Evolutionary conservation across 1,140 invertebrate species (phyloP).

Genomic region (Pararge aegeria): DNA sequence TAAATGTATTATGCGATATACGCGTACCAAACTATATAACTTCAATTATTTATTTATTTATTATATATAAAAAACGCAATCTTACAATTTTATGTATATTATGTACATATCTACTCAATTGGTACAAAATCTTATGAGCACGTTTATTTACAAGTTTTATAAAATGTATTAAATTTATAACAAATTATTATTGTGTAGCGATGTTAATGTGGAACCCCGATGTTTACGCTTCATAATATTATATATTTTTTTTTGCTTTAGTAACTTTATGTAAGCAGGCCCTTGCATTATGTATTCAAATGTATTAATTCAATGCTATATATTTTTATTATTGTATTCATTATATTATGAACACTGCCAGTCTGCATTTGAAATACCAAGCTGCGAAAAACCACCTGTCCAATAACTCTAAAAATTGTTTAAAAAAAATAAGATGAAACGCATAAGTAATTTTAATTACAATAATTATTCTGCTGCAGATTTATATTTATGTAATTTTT

Average conservation of each 20-base stretch:
- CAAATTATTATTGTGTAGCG: conserved; percentile 28
- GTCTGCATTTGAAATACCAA: conserved; percentile 37
- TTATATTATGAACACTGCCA: conserved; percentile 35
- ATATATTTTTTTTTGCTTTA: conserved; percentile 25
- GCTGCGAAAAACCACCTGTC: conserved; percentile 20
- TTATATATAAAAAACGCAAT: conserved; percentile 21
- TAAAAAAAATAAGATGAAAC: conserved; percentile 4
- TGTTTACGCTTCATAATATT: conserved; percentile 35
- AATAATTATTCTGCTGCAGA: conserved; percentile 32
- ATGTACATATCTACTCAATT: conserved; percentile 35
- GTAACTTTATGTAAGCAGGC: conserved; percentile 50
- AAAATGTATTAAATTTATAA: conserved; percentile 37
- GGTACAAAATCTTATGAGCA: conserved; percentile 28
- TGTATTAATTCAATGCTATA: conserved; percentile 34
- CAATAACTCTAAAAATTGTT: conserved; percentile 20
- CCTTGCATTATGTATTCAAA: conserved; percentile 45
- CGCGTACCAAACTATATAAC: conserved; percentile 40
- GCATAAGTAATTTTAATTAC: conserved; percentile 18
- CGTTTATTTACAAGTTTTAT: conserved; percentile 12
- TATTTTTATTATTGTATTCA: conserved; percentile 32
- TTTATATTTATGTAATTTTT: conserved; percentile 35
- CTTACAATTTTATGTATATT: conserved; percentile 46
- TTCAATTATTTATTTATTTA: background rate
- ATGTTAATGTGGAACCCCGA: conserved; percentile 55
- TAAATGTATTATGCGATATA: conserved; percentile 51